A percentile compares a stretch with the other conserved stretches of the same genome.
Evolutionary conservation across 2,888 invertebrate species (phyloP).

Genomic region (Trachelus troglodyta): DNA sequence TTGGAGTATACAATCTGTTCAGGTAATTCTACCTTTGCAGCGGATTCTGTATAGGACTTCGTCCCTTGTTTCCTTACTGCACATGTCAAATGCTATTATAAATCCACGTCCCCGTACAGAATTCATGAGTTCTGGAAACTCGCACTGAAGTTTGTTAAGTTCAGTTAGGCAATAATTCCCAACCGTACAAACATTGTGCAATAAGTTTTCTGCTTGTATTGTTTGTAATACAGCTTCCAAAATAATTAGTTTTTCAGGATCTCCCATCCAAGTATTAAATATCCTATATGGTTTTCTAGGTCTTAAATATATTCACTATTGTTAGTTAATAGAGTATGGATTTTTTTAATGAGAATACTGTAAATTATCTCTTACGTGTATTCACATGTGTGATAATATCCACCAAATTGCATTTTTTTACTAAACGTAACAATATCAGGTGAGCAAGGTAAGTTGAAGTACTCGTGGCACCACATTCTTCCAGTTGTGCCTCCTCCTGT

Average conservation of each 20-base stretch:
- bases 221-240: constrained; percentile 86
- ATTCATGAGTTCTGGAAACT: constrained; percentile 77
- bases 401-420: constrained; percentile 97
- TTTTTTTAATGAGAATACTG: neutral
- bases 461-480: constrained; percentile 97
- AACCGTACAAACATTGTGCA: constrained; percentile 77
- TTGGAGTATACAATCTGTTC: constrained; percentile 32
- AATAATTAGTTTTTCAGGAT: constrained; percentile 91
- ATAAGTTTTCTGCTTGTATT: constrained; percentile 83
- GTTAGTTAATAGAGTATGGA: constrained; percentile 8
- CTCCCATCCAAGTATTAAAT: constrained; percentile 99
- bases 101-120: constrained; percentile 91
- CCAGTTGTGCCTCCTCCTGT: constrained; percentile 98
- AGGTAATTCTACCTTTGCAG: constrained; percentile 72
- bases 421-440: constrained; percentile 97
- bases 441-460: constrained; percentile 85
- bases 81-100: constrained; percentile 83
- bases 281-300: constrained; percentile 85
- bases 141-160: constrained; percentile 74
- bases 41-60: constrained; percentile 76
- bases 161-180: constrained; percentile 76
- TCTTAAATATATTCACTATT: constrained; percentile 63
- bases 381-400: constrained; percentile 85
- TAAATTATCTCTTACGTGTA: constrained; percentile 72
- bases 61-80: constrained; percentile 75